Evolutionary conservation across 2,888 invertebrate genomes (phyloP).

Genomic region (Celastrina argiolus): DNA sequence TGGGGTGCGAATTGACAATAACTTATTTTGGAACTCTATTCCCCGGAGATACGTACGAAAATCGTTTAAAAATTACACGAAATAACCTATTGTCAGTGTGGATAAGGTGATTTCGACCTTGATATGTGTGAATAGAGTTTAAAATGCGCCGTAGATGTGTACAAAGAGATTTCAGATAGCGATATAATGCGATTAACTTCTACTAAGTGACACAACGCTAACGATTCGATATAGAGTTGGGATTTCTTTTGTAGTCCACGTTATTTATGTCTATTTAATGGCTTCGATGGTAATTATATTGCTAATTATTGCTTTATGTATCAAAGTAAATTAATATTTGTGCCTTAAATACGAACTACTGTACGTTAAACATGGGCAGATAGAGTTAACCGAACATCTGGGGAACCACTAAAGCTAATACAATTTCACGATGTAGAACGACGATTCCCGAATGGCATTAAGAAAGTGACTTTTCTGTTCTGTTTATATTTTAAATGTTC

Average conservation of each 20-base stretch:
- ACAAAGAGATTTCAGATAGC: conserved; percentile 67
- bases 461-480: too few relatives aligned
- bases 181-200: conserved; percentile 70
- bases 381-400: too few relatives aligned
- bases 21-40: conserved; percentile 40
- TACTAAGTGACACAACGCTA: conserved; percentile 69
- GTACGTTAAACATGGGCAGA: too few relatives aligned
- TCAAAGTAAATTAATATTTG: background rate
- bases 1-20: conserved; percentile 45
- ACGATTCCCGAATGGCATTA: too few relatives aligned
- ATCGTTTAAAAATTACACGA: conserved; percentile 24
- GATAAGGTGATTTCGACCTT: conserved; percentile 30
- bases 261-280: conserved; percentile 39
- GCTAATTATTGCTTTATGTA: background rate
- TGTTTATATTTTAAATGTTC: too few relatives aligned
- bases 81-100: conserved; percentile 7
- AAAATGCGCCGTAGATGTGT: conserved; percentile 46
- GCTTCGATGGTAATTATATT: conserved; percentile 24
- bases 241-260: conserved; percentile 38
- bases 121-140: conserved; percentile 21
- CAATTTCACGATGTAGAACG: too few relatives aligned
- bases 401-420: too few relatives aligned
- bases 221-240: conserved; percentile 59
- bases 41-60: conserved; percentile 35
- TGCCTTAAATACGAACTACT: background rate